These are phyloP conservation scores for Aphodius granarius DNA, from an alignment of 2,888 invertebrate species.

Conservation along the genomic window DNA sequence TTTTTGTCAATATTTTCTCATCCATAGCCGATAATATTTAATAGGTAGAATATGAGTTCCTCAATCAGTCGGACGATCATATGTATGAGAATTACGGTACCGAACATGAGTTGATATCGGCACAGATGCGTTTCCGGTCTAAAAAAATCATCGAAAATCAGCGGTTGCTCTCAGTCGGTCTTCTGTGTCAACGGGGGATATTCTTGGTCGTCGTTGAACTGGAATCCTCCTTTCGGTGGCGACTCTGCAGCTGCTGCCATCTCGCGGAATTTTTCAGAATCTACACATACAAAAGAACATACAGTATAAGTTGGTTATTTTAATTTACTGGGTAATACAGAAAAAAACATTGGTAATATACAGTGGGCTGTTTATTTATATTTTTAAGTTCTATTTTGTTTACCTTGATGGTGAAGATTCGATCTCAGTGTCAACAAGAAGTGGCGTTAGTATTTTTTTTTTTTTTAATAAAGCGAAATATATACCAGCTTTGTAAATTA, in stretches of 20 bases:
- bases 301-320: no score
- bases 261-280: conserved; percentile 74
- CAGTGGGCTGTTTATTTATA: neutral
- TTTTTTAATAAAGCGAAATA: no score
- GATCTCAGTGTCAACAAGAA: neutral
- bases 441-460: neutral
- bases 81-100: conserved; percentile 47
- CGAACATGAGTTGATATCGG: conserved; percentile 45
- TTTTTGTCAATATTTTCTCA: neutral
- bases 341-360: neutral
- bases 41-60: conserved; percentile 47
- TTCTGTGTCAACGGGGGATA: conserved; percentile 78
- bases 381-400: neutral
- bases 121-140: conserved; percentile 30
- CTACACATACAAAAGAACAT: conserved; percentile 52
- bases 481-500: no score
- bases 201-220: conserved; percentile 79
- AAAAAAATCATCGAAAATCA: conserved; percentile 32
- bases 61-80: conserved; percentile 47
- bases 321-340: neutral
- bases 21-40: conserved; percentile 30
- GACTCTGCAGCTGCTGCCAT: conserved; percentile 73
- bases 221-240: conserved; percentile 68
- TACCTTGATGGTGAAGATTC: neutral
- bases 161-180: conserved; percentile 53